Conservation (phyloP, 2,113 vertebrate genomes). For the Stictonetta naevosa region DNA sequence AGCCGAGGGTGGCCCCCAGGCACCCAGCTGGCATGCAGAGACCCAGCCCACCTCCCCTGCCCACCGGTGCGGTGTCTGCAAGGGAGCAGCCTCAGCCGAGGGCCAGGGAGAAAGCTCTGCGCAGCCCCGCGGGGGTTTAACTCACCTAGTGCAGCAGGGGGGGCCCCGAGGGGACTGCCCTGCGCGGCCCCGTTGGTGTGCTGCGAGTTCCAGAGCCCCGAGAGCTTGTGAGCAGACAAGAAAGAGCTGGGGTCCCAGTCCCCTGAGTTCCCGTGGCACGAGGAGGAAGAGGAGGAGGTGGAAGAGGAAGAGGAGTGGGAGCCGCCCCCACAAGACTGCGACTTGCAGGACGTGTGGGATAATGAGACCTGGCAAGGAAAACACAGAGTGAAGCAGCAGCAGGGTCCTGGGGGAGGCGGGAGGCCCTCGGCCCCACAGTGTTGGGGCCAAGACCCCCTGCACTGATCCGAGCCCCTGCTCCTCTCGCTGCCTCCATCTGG, state of each 20-base stretch:
- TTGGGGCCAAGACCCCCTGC: neutral
- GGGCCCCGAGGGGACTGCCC: constrained; percentile 84
- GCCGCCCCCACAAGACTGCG: constrained; percentile 92
- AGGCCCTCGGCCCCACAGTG: neutral
- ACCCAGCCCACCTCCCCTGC: neutral
- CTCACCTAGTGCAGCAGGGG: constrained; percentile 87
- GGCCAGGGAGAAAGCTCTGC: neutral
- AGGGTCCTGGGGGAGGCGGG: too few species aligned
- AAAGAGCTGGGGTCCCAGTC: constrained; percentile 99
- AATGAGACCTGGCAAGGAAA: constrained; percentile 80
- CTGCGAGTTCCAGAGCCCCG: constrained; percentile 95
- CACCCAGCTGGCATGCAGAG: neutral
- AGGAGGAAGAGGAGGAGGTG: constrained; percentile 89
- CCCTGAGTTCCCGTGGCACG: constrained; percentile 93
- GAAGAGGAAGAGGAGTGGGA: constrained; percentile 93
- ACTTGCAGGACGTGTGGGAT: constrained; percentile 89
- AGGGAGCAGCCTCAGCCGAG: neutral
- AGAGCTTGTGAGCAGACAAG: constrained; percentile 98
- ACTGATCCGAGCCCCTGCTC: neutral
- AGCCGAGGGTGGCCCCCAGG: neutral
- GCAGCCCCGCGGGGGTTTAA: neutral
- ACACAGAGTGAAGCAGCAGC: neutral
- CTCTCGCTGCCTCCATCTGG: neutral
- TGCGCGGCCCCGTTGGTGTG: constrained; percentile 88
- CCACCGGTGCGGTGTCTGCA: neutral